These are phyloP conservation scores for Zophobas morio DNA, from an alignment of 1,140 invertebrate genomes.

Conservation along the genomic window DNA sequence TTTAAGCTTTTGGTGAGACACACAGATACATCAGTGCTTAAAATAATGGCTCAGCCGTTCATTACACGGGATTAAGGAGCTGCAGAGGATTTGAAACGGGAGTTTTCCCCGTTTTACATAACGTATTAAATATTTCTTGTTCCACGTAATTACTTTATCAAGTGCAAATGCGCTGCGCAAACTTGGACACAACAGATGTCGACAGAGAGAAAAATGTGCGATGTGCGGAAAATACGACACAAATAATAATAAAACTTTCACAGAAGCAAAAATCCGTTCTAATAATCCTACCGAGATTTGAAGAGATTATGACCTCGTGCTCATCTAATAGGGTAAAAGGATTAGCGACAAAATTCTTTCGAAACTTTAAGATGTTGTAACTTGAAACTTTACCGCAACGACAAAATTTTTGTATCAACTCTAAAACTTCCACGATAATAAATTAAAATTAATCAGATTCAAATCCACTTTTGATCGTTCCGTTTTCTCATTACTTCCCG, in stretches of 20 bases:
- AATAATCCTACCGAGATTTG: conserved; percentile 24
- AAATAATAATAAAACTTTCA: conserved; percentile 16
- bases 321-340: conserved; percentile 38
- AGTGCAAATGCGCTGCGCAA: conserved; percentile 17
- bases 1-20: conserved; percentile 46
- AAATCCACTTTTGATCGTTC: conserved; percentile 8
- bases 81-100: conserved; percentile 49
- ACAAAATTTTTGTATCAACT: conserved; percentile 35
- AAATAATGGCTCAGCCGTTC: conserved; percentile 55
- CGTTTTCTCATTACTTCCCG: conserved; percentile 2
- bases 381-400: conserved; percentile 19
- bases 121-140: conserved; percentile 40
- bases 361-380: conserved; percentile 20
- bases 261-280: conserved; percentile 29
- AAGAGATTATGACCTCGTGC: conserved; percentile 37
- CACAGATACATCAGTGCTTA: conserved; percentile 54
- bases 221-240: not conserved
- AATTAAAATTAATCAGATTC: conserved; percentile 34
- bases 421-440: conserved; percentile 20
- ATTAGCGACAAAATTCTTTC: conserved; percentile 29
- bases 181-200: not conserved
- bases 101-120: conserved; percentile 47
- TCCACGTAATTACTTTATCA: conserved; percentile 37
- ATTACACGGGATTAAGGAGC: conserved; percentile 55
- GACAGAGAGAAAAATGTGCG: not conserved